phyloP scores from a whole-genome alignment of 2,113 vertebrate genomes.

The Rhinolophus ferrumequinum region DNA sequence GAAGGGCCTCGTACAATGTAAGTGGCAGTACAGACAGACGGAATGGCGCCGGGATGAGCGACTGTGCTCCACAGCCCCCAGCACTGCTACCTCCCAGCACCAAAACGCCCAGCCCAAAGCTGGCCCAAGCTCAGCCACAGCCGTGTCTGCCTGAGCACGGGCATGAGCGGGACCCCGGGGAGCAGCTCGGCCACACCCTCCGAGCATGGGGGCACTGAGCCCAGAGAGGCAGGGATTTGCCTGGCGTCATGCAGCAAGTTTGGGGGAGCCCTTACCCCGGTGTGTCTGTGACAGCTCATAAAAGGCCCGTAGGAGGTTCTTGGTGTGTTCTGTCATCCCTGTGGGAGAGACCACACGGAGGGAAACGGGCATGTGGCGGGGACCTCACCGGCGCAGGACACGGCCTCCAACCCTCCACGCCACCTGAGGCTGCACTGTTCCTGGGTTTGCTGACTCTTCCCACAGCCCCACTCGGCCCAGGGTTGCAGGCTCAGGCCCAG shows the following conservation, averaged over 20 bases:
- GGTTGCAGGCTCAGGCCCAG: not conserved
- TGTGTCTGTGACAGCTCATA: conserved; percentile 99
- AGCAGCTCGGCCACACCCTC: not conserved
- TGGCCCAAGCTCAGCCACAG: not conserved
- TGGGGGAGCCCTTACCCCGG: conserved; percentile 88
- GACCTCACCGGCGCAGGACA: not conserved
- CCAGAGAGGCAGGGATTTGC: not conserved
- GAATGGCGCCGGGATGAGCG: fast-evolving
- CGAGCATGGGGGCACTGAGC: not conserved
- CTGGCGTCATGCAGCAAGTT: not conserved
- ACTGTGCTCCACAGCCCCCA: not conserved
- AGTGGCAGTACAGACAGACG: fast-evolving
- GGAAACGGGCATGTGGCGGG: not conserved
- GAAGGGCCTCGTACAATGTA: fast-evolving
- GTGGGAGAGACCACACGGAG: not conserved
- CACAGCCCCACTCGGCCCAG: not conserved
- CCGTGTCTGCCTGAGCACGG: not conserved
- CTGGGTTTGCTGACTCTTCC: not conserved
- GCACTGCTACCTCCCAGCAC: too few species aligned
- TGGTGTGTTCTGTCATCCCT: conserved; percentile 99
- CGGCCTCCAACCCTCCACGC: fast-evolving
- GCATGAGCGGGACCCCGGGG: not conserved
- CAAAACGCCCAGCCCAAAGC: not conserved
- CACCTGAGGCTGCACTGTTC: not conserved
- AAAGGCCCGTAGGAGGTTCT: conserved; percentile 95